Conservation (phyloP, 2,888 invertebrate genomes). For the Sarcophaga caerulescens region DNA sequence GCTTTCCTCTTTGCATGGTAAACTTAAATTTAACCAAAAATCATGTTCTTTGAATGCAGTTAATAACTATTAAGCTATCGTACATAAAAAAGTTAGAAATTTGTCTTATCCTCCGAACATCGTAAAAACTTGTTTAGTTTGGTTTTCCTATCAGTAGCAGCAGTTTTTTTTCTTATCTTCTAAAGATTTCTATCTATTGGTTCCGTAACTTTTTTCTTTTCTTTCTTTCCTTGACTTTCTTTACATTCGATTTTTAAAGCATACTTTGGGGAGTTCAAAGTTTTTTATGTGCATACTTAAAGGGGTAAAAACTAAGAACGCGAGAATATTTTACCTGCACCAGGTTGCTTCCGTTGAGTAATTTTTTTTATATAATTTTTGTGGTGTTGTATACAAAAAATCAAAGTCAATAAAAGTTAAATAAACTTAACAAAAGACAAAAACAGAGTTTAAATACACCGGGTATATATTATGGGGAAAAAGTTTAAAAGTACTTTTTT, state of each 20-base stretch:
- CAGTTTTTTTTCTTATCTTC: neutral
- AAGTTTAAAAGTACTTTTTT: too few relatives aligned
- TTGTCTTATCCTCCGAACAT: neutral
- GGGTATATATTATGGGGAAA: constrained; percentile 40
- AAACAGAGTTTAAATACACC: constrained; percentile 24
- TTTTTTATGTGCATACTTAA: neutral
- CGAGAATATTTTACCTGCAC: constrained; percentile 40
- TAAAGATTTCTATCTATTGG: neutral
- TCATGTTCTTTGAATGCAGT: too few relatives aligned
- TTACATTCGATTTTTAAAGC: constrained; percentile 13
- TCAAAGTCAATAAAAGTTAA: constrained; percentile 67
- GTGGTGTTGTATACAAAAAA: constrained; percentile 39
- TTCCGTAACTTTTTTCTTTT: neutral
- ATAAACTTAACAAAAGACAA: constrained; percentile 27
- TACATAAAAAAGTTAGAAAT: too few relatives aligned
- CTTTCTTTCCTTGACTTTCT: constrained; percentile 4
- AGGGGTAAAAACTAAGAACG: constrained; percentile 35
- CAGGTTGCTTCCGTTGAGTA: neutral
- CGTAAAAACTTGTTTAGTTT: too few relatives aligned
- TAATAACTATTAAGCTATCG: too few relatives aligned
- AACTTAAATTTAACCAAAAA: too few relatives aligned
- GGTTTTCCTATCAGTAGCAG: too few relatives aligned
- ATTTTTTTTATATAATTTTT: neutral
- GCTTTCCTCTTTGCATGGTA: too few relatives aligned
- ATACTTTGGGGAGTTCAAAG: constrained; percentile 43